Evolutionary conservation across 2,113 vertebrate species (phyloP), one percentile per base, ranked within the genome.

Genomic region (Gasterosteus nipponicus): DNA sequence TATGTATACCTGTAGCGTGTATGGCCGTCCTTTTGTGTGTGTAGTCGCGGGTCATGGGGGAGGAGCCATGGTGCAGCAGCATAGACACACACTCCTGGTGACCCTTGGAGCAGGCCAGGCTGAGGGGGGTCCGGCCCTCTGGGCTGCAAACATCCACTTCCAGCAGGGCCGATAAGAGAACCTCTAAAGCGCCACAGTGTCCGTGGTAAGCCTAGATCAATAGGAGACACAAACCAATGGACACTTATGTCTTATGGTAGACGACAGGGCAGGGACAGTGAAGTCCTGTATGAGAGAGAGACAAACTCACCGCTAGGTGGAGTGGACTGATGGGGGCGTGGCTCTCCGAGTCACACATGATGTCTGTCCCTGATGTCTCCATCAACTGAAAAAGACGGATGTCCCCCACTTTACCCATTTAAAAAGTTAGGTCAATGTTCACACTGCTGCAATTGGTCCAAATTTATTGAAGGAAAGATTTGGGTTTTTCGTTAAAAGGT

Each of bases 31-130:
- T 96, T 90, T 98, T 98, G 51, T 96, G 93, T 68, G 96, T 87
- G 76, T 97, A 98, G 86, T 99, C 98, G 81, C 96, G 96, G 51
- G 96, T 95, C 91, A 97, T 89, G 73, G 97, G 96, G 3, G 98
- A 97, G 66, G 98, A 97, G 65, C 97, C 95, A 86, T 99, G 98
- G 88, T 97, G 97, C 83, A 99, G 96, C 57, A 99, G 95, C 74
- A 99, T 94, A 64, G 98, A 96, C 84, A 98, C 97, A 89, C 98
- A 99, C 90, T 99, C 97, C 80, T 96, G 95, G 0, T 99, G 98
- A 64, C 98, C 98, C 87, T 95, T 97, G 83, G 96, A 97, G 80
- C 96, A 96, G 46, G 98, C 96, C 86, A 99, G 95, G 80, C 95
- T 96, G 89, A 99, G 87, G 4, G 98, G 96, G 1, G 98, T 99